These are phyloP conservation scores for Chloropsis cyanopogon DNA, from an alignment of 2,113 vertebrate genomes.

Conservation along the genomic window DNA sequence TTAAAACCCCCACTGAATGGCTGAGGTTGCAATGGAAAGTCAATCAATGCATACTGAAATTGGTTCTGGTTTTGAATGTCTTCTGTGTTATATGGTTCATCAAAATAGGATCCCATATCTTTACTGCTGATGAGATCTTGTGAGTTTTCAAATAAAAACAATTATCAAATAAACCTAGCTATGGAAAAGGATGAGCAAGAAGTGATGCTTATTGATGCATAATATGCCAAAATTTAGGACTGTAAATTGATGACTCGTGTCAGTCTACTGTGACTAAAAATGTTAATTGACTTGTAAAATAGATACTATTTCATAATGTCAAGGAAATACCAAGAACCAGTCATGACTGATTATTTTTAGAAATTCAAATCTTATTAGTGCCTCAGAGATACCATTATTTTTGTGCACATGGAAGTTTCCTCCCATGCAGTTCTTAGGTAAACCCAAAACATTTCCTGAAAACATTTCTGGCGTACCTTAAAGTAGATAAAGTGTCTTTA, in stretches of 20 bases:
- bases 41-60: background rate
- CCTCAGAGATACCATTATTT: background rate
- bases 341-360: background rate
- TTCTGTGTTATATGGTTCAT: background rate
- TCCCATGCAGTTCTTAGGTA: background rate
- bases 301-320: background rate
- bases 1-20: background rate
- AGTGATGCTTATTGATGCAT: background rate
- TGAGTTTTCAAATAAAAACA: background rate
- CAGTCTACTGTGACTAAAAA: background rate
- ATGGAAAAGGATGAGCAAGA: background rate
- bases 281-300: background rate
- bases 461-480: background rate
- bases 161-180: background rate
- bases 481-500: background rate
- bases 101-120: background rate
- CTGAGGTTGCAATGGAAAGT: background rate
- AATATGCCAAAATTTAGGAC: background rate
- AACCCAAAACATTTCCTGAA: background rate
- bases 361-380: background rate
- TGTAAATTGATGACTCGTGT: background rate
- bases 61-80: background rate
- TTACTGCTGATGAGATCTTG: background rate
- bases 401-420: background rate
- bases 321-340: background rate